Evolutionary conservation across 2,888 invertebrate genomes (phyloP).

Genomic region (Neocrepidodera transversa): DNA sequence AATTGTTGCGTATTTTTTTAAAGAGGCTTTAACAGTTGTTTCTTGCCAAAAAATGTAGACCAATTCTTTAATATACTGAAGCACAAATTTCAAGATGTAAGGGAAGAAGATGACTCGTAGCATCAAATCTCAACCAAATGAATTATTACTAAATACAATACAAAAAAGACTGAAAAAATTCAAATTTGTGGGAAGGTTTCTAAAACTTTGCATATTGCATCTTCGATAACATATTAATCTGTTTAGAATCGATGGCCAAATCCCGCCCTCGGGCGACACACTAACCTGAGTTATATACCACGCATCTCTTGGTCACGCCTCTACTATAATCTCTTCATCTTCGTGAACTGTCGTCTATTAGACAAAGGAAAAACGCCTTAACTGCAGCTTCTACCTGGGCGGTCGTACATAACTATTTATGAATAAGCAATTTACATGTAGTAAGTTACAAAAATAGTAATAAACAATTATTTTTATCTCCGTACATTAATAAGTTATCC

Average conservation of each 20-base stretch:
- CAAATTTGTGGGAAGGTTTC: not conserved
- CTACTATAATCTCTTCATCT: slow-evolving; percentile 9
- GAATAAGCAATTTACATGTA: slow-evolving; percentile 4
- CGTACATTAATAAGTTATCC: no score
- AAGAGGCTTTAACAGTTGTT: no score
- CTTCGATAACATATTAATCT: slow-evolving; percentile 4
- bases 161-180: no score
- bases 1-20: no score
- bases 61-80: no score
- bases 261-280: slow-evolving; percentile 8
- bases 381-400: slow-evolving; percentile 8
- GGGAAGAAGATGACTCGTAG: no score
- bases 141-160: no score
- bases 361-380: slow-evolving; percentile 9
- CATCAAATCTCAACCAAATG: no score
- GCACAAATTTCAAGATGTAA: no score
- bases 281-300: slow-evolving; percentile 11
- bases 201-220: slow-evolving; percentile 7
- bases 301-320: slow-evolving; percentile 7
- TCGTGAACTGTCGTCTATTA: slow-evolving; percentile 10
- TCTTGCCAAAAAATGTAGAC: no score
- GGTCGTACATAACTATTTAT: slow-evolving; percentile 6
- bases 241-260: slow-evolving; percentile 8
- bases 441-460: no score
- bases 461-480: no score